Conservation (phyloP, 2,888 invertebrate genomes). For the Ophion slaviceki region DNA sequence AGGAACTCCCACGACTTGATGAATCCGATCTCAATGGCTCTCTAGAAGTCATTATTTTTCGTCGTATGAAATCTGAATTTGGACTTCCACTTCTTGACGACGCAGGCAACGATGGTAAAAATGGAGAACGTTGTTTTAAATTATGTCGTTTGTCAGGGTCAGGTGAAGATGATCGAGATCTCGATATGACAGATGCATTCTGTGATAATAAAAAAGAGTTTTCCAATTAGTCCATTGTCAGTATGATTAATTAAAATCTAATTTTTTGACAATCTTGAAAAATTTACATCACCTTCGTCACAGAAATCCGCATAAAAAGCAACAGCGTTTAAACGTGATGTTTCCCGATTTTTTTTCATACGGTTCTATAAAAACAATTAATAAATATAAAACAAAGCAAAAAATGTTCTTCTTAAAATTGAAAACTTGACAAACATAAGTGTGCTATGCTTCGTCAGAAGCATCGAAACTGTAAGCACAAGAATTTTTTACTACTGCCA, state of each 20-base stretch:
- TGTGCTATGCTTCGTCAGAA: neutral
- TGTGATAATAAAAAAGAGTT: neutral
- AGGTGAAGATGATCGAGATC: neutral
- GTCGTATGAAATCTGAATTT: constrained; percentile 8
- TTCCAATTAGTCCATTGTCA: neutral
- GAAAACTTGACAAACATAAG: neutral
- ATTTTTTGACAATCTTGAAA: neutral
- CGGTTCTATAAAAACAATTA: neutral
- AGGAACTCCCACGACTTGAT: constrained; percentile 7
- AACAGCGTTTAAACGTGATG: neutral
- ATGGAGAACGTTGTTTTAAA: neutral
- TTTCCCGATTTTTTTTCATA: neutral
- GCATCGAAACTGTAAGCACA: neutral
- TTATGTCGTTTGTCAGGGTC: neutral
- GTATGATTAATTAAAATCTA: neutral
- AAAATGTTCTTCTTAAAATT: neutral
- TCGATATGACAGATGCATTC: neutral
- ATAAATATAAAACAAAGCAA: neutral
- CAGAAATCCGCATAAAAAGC: neutral
- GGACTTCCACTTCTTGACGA: constrained; percentile 1
- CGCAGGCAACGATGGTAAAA: neutral
- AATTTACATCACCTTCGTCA: neutral
- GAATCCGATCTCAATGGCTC: constrained; percentile 8
- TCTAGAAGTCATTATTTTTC: neutral
- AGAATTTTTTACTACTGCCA: neutral